phyloP scores from a whole-genome alignment of 2,113 vertebrate species.

The Bambusicola thoracicus region DNA sequence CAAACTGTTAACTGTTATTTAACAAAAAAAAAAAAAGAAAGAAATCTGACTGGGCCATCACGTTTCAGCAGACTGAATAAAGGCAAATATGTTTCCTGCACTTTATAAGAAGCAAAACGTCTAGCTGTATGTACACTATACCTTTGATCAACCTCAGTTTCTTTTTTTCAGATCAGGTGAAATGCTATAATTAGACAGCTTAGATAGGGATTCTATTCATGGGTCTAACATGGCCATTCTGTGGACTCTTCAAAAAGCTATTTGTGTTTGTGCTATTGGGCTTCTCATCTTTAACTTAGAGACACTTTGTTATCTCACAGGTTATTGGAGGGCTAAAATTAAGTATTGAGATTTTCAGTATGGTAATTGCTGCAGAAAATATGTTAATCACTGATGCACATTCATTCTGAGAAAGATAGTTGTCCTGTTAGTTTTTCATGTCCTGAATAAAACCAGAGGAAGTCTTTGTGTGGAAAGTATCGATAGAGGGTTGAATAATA shows the following conservation, averaged over 20 bases:
- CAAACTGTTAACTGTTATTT: background rate
- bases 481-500: background rate
- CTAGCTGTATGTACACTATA: background rate
- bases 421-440: background rate
- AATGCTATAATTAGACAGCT: too few relatives aligned
- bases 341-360: background rate
- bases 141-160: too few relatives aligned
- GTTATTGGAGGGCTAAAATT: background rate
- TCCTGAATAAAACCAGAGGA: background rate
- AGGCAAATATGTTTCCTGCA: background rate
- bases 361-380: background rate
- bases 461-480: fast-evolving
- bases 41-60: background rate
- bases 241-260: background rate
- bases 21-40: background rate
- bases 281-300: background rate
- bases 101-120: background rate
- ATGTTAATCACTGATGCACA: background rate
- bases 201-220: background rate
- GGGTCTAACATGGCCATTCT: background rate
- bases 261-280: background rate
- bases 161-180: too few relatives aligned
- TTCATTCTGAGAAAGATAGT: background rate
- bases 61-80: background rate
- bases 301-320: background rate